Evolutionary conservation across 2,113 vertebrate genomes (phyloP), one percentile per base, ranked within the genome.

Genomic region (Nesoenas mayeri): DNA sequence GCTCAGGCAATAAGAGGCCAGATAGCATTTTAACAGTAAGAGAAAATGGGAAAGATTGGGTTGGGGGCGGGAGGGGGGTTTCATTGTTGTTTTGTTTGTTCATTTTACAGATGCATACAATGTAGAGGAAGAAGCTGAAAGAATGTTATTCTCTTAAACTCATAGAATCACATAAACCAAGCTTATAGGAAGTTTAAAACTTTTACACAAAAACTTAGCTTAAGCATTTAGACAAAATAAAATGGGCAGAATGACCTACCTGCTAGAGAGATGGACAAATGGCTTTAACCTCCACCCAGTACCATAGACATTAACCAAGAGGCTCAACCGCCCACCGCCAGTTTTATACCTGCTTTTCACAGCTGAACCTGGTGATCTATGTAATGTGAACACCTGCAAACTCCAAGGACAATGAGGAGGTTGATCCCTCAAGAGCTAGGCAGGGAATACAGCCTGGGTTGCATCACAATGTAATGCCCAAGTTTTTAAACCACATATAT

Each of bases 261-360:
- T 61, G 12, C 6, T 47, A 12, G 2, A 70, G 15, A 51, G 6
- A 3, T 0, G 25, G 38, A 74, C 13, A 67, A 74, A 4, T 2
- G 1, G 5, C 6, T 50, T 32, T 28, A 19, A 44, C 26, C n/a
- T 29, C 36, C 6, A 11, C 17, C 11, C 18, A 54, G 26, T 16
- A 44, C 29, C 13, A 12, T 29, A 89, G 9, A 32, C 20, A 54
- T 11, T 9, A 4, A 7, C 14, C 28, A 61, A 2, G 47, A 1
- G 4, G 13, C 3, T 25, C 11, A 0, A 67, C 1, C 0, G 0
- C 24, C 18, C 50, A 21, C 44, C 70, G 26, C 14, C 67, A 48
- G 3, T 9, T 64, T 83, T 42, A 8, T 44, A 90, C 2, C 79
- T 47, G 28, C 14, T 34, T 65, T 58, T 28, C 81, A 42, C 38